These are phyloP conservation scores for Corvus cornix DNA, from an alignment of 2,113 vertebrate genomes.

Conservation along the genomic window DNA sequence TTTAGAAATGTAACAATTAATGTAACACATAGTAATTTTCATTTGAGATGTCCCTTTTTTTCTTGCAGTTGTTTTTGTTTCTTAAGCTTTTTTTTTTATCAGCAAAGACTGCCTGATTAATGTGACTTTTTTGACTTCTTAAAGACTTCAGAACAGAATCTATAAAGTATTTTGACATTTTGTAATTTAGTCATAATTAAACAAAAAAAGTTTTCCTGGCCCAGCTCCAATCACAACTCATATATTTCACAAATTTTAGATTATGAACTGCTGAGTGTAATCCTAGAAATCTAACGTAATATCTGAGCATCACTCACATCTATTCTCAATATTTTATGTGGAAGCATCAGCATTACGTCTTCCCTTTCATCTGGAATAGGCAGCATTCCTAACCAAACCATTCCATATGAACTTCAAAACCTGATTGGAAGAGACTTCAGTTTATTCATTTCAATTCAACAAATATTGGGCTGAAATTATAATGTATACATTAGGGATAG, in stretches of 20 bases:
- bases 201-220: neutral
- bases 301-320: neutral
- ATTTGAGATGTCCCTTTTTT: neutral
- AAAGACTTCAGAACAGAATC: neutral
- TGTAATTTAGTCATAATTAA: neutral
- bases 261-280: neutral
- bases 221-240: rapidly evolving
- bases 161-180: neutral
- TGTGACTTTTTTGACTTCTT: neutral
- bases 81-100: neutral
- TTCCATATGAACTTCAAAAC: neutral
- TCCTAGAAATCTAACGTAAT: neutral
- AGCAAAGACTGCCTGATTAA: neutral
- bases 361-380: neutral
- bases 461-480: neutral
- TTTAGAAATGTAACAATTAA: neutral
- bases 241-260: neutral
- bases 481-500: neutral
- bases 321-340: neutral
- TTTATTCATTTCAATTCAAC: neutral
- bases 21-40: neutral
- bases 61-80: neutral
- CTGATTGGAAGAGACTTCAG: neutral
- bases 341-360: neutral
- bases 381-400: neutral